Percentiles rank a stretch among this genome's conserved stretches.
These are phyloP conservation scores for Montipora cactus DNA, from an alignment of 64 coral and sea anemone genomes.

Conservation along the genomic window DNA sequence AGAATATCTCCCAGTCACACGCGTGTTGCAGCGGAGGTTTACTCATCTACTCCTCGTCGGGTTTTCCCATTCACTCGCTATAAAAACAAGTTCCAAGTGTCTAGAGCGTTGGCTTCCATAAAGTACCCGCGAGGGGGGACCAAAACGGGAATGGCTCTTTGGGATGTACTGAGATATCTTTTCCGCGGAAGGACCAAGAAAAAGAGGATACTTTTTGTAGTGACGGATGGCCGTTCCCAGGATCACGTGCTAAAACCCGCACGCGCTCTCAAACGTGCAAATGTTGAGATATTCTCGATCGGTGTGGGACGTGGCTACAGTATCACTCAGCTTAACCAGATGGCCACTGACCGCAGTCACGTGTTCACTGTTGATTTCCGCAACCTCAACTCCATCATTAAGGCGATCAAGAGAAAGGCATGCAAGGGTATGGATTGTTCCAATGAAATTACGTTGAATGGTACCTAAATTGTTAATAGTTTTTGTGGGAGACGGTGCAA, in stretches of 20 bases:
- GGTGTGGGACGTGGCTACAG: conserved; percentile 61
- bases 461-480: background rate
- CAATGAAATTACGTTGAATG: background rate
- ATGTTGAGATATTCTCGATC: conserved; percentile 22
- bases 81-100: conserved; percentile 8
- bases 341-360: conserved; percentile 54
- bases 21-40: conserved; percentile 65
- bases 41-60: conserved; percentile 40
- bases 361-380: conserved; percentile 68
- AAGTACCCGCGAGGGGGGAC: conserved; percentile 57
- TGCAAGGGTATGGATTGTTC: conserved; percentile 56
- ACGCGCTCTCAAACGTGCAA: conserved; percentile 40
- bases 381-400: conserved; percentile 62
- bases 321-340: conserved; percentile 5
- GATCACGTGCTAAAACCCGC: conserved; percentile 42
- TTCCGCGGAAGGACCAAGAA: conserved; percentile 40
- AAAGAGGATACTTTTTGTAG: background rate
- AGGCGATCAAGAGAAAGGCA: conserved; percentile 61
- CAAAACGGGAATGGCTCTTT: conserved; percentile 70
- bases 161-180: conserved; percentile 5
- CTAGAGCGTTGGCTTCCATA: conserved; percentile 62
- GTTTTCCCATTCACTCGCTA: conserved; percentile 63
- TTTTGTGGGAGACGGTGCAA: background rate
- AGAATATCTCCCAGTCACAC: conserved; percentile 51
- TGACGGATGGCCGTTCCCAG: conserved; percentile 61